Conservation (phyloP, 1,140 invertebrate genomes). For the Macrobrachium nipponense region DNA sequence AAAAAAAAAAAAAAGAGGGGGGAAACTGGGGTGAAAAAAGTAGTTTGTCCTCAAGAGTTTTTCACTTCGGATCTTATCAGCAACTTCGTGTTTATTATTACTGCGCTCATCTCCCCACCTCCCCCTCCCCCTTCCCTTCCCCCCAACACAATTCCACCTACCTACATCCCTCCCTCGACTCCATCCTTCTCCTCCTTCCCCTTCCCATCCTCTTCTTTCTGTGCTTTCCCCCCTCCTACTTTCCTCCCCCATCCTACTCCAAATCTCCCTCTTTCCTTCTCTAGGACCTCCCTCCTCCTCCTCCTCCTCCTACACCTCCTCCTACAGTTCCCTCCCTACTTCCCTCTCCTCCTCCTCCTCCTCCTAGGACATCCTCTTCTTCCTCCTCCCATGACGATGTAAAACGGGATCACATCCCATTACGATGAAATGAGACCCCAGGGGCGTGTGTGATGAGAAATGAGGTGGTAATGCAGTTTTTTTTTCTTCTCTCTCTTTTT, state of each 20-base stretch:
- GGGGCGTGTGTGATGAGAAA: too few relatives aligned
- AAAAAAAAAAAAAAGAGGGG: too few relatives aligned
- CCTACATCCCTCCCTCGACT: not conserved
- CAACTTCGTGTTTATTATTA: too few relatives aligned
- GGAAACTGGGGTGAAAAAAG: too few relatives aligned
- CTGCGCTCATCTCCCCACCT: not conserved
- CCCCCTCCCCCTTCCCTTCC: not conserved
- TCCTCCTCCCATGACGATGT: too few relatives aligned
- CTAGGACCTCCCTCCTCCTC: not conserved
- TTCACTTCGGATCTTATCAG: too few relatives aligned
- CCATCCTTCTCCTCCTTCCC: not conserved
- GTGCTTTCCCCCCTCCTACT: not conserved
- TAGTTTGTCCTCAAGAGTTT: too few relatives aligned
- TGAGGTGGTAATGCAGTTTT: too few relatives aligned
- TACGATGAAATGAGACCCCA: too few relatives aligned
- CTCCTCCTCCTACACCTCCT: not conserved
- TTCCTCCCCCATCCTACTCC: not conserved
- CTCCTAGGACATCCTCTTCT: not conserved
- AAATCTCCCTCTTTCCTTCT: not conserved
- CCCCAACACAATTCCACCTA: not conserved
- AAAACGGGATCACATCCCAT: too few relatives aligned
- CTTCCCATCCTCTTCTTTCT: not conserved
- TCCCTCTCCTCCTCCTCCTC: not conserved
- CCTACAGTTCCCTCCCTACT: not conserved
- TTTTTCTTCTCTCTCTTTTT: too few relatives aligned